Evolutionary conservation across 1,140 invertebrate species (phyloP), one percentile per base, ranked within the genome.

Genomic region (Drosophila nasuta): DNA sequence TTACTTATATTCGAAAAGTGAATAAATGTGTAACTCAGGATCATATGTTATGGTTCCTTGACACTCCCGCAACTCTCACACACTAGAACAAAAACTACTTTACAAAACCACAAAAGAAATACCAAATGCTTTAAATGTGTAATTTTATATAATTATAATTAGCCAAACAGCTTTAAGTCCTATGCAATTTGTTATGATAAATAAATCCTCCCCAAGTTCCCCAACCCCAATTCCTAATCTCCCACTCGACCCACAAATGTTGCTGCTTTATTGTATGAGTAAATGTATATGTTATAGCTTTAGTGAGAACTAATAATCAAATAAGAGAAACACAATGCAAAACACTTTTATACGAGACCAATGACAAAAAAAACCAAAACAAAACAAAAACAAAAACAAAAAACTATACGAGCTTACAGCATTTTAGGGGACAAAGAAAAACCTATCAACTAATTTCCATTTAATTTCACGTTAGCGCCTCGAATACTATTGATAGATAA

Each of bases 351-450:
- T 63, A 81, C 71, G 75, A 89, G 86, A 89, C 86, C 86, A 89
- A 89, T 70, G 35, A 75, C 57, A 81, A 60, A 52, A 73, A 77
- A 78, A 89, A 89, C 20, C 20, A 25, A 25, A 25, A 25, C 17
- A 20, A 20, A 20, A 75, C 57, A 83, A 57, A 52, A 73, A 77
- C 75, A 89, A 77, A 33, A 38, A 38, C 8, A 38, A 38, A 38
- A 38, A 38, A 80, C 75, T 86, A 76, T 80, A 81, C 85, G 85
- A 89, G 85, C 85, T 89, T 89, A 89, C 62, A 89, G 77, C 73
- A 77, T 71, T 79, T 35, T 65, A 76, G 49, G 46, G 57, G 48
- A 71, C 49, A 45, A 20, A 25, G 33, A 58, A 68, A 25, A 67
- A 60, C 51, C 7, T 41, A 45, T 13, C 48, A 35, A 5, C 52